Evolutionary conservation across 2,888 invertebrate species (phyloP).

Genomic region (Agrotis clavis): DNA sequence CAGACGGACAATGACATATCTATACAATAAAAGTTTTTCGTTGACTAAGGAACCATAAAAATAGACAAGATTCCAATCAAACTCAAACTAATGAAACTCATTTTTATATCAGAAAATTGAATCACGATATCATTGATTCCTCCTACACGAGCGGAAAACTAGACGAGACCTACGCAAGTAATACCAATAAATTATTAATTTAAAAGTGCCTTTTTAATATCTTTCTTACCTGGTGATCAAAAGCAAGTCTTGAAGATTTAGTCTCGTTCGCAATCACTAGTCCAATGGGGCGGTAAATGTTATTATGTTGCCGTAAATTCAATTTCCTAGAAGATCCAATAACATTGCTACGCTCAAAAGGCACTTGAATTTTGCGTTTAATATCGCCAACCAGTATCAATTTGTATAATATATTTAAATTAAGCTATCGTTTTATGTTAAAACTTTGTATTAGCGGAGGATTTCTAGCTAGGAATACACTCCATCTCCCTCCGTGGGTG

Average conservation of each 20-base stretch:
- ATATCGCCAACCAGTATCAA: constrained; percentile 54
- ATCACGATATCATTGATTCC: neutral
- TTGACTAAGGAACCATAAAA: neutral
- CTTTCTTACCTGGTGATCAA: constrained; percentile 18
- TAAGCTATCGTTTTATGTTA: constrained; percentile 43
- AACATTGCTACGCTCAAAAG: constrained; percentile 46
- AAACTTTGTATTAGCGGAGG: constrained; percentile 38
- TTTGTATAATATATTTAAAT: constrained; percentile 55
- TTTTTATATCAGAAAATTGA: neutral
- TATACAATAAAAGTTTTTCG: no score
- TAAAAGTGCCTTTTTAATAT: neutral
- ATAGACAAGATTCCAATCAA: neutral
- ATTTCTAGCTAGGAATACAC: constrained; percentile 12
- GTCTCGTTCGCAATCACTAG: constrained; percentile 26
- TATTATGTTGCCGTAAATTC: constrained; percentile 51
- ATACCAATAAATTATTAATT: constrained; percentile 16
- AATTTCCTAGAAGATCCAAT: constrained; percentile 57
- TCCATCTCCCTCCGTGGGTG: constrained; percentile 17
- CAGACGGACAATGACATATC: no score
- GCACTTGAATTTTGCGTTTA: constrained; percentile 56
- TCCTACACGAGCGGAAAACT: neutral
- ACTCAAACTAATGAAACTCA: neutral
- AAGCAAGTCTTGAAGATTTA: constrained; percentile 33
- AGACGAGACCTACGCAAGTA: neutral
- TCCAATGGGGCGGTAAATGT: constrained; percentile 45